Percentiles rank a stretch among this genome's conserved stretches.
phyloP scores from a whole-genome alignment of 37 sponge, comb jelly and placozoan genomes.

The Ianthella basta region DNA sequence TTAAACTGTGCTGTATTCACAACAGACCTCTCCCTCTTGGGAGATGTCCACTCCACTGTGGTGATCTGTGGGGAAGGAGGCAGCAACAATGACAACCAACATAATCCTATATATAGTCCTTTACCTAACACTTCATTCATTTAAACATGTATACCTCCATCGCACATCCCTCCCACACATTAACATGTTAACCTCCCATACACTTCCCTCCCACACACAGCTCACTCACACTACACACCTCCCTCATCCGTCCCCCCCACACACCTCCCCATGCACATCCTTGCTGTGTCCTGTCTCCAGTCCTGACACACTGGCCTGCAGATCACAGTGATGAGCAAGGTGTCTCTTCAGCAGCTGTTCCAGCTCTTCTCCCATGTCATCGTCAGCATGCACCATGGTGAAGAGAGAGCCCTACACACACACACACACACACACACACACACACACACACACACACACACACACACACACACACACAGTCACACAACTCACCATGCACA shows the following conservation, averaged over 20 bases:
- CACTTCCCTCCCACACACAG: no score
- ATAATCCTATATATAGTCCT: no score
- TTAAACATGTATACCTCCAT: no score
- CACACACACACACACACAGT: neutral
- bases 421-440: neutral
- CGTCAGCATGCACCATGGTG: conserved; percentile 62
- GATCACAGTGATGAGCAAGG: conserved; percentile 39
- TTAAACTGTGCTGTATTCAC: conserved; percentile 51
- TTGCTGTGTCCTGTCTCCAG: conserved; percentile 65
- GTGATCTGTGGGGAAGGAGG: no score
- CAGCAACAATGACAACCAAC: no score
- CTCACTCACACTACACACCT: no score
- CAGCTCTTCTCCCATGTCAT: conserved; percentile 33
- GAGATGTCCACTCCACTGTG: neutral
- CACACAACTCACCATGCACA: no score
- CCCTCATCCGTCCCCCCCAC: neutral
- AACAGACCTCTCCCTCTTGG: neutral
- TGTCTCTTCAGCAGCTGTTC: conserved; percentile 45
- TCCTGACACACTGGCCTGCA: conserved; percentile 49
- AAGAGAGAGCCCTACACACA: conserved; percentile 48
- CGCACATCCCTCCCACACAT: no score
- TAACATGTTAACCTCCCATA: no score
- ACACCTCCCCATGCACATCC: conserved; percentile 83
- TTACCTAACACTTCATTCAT: no score
- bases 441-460: neutral